These are phyloP conservation scores for Gobio gobio DNA, from an alignment of 2,113 vertebrate species.

Conservation along the genomic window DNA sequence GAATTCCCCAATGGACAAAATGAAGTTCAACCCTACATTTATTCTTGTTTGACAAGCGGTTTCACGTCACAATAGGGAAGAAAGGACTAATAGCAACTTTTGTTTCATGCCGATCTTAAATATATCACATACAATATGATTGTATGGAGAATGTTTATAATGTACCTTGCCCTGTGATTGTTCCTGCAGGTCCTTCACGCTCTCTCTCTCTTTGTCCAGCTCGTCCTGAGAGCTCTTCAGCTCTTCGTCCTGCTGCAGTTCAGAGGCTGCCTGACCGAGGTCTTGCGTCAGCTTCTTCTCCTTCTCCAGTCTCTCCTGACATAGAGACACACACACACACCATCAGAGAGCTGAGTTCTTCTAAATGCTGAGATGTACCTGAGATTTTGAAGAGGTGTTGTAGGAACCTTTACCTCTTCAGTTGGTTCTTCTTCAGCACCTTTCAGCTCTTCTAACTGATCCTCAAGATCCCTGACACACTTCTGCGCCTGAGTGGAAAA, in stretches of 20 bases:
- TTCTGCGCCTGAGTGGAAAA: constrained; percentile 72
- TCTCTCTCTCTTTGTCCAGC: constrained; percentile 78
- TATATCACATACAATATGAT: not conserved
- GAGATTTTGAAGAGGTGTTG: too few species aligned
- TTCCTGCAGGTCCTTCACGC: constrained; percentile 74
- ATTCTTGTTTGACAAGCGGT: too few species aligned
- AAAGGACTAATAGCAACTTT: too few species aligned
- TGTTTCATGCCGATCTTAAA: not conserved
- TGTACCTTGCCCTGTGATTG: constrained; percentile 65
- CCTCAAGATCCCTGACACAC: constrained; percentile 69
- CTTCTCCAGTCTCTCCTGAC: constrained; percentile 83
- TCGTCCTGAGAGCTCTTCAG: constrained; percentile 81
- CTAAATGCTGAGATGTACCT: not conserved
- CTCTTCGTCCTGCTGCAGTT: constrained; percentile 76
- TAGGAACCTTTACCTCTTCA: constrained; percentile 78
- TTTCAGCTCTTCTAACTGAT: constrained; percentile 80
- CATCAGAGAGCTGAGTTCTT: not conserved
- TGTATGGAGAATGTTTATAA: not conserved
- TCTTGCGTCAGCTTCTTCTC: constrained; percentile 83
- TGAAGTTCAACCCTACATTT: too few species aligned
- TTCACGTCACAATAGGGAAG: too few species aligned
- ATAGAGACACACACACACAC: constrained; percentile 7
- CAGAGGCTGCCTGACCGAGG: constrained; percentile 76
- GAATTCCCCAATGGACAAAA: too few species aligned
- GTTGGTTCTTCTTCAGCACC: constrained; percentile 57